Base-by-base conservation (phyloP, 1,140 invertebrate genomes). In the Bombus confusus region DNA sequence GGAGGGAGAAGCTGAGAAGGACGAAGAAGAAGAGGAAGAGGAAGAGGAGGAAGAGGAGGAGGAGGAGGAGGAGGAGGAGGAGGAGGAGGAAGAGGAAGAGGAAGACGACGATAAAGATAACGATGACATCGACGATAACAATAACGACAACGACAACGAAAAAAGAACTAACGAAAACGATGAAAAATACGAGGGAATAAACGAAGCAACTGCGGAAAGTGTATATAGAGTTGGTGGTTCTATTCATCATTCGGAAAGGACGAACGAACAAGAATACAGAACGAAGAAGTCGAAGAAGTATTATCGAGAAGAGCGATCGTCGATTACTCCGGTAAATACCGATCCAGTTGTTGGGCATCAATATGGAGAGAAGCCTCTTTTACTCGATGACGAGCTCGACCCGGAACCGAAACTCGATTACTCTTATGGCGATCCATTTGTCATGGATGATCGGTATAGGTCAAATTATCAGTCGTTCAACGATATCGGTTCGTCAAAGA, bases 311-410 rank as follows among this genome's bases (percentile, higher is more conserved):
- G 85, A 89, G 25, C 78, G 86, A 3, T 82, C 86, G 83, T 79
- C 87, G 81, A 75, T 92, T 0, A 92, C 89, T 1, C 6, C 0
- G 5, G 93, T 94, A 52, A 85, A 92, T 0, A 88, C 91, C 15
- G 94, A 94, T 80, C 94, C 94, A 1, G 88, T 97, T 74, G 96
- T 98, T 2, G 97, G 97, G 1, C 97, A 98, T 94, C 96, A 97
- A 81, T 98, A 98, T 89, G 97, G 97, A 3, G 97, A 98, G 84
- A 96, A 96, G 87, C 98, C 98, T 3, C 92, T 98, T 18, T 92
- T 98, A 2, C 95, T 97, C 47, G 97, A 98, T 88, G 97, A 98
- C 93, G 97, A 98, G 91, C 93, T 98, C 9, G 97, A 97, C 85
- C 96, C 96, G 3, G 97, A 97, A 77, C 95, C 93, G 0, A 95